Conservation (phyloP, 2,797 vertebrate species). For the Lacerta agilis region DNA sequence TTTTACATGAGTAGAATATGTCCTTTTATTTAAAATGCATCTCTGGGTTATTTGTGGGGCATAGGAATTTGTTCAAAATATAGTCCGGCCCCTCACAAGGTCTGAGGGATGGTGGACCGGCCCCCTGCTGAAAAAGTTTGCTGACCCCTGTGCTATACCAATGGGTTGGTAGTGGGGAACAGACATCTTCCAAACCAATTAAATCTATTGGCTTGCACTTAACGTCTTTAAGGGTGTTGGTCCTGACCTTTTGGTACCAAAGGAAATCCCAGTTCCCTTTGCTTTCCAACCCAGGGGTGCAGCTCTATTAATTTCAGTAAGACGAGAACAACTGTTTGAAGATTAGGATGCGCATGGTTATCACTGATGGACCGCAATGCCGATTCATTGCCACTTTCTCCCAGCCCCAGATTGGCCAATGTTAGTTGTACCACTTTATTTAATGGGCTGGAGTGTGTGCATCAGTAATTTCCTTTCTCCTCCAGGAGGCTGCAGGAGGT, state of each 20-base stretch:
- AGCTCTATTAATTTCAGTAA: background rate
- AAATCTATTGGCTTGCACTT: background rate
- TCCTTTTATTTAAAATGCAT: no score
- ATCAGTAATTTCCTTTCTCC: background rate
- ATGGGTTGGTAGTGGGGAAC: background rate
- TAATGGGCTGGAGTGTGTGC: background rate
- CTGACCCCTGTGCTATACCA: no score
- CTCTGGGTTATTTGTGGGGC: no score
- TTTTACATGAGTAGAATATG: no score
- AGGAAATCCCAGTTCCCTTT: background rate
- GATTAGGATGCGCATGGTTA: background rate
- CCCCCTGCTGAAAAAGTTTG: no score
- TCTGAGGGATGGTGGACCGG: no score
- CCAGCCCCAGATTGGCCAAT: background rate
- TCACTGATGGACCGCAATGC: background rate
- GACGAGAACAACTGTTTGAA: background rate
- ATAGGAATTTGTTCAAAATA: no score
- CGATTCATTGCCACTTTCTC: background rate
- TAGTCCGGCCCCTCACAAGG: no score
- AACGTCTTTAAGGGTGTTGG: background rate
- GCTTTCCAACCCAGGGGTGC: background rate
- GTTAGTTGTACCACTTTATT: background rate
- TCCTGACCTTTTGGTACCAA: background rate
- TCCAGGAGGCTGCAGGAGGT: constrained; percentile 3
- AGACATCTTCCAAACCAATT: background rate